A percentile compares a stretch with the other conserved stretches of the same genome.
phyloP scores from a whole-genome alignment of 2,113 vertebrate genomes.

The Ivindomyrus marchei region DNA sequence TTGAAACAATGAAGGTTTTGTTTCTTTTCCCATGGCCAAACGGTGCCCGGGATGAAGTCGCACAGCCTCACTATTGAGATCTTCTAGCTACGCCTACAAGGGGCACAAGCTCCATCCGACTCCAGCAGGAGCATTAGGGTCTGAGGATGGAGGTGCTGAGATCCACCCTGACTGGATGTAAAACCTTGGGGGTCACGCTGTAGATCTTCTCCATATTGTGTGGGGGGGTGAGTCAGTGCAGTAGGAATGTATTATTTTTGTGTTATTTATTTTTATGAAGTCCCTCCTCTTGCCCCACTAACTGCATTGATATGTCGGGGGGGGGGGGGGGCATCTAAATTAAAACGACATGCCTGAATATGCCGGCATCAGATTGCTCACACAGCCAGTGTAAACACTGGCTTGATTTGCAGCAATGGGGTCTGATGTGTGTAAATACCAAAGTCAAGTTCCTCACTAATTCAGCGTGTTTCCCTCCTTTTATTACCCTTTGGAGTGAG shows the following conservation, averaged over 20 bases:
- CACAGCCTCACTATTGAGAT: conserved; percentile 12
- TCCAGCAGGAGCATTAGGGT: neutral
- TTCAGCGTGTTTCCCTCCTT: conserved; percentile 34
- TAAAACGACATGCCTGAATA: conserved; percentile 39
- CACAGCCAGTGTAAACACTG: conserved; percentile 55
- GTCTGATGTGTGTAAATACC: conserved; percentile 59
- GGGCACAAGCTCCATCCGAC: neutral
- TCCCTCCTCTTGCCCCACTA: neutral
- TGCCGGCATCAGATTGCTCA: conserved; percentile 48
- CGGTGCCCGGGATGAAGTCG: conserved; percentile 1
- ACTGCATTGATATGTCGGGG: neutral
- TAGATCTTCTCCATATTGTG: neutral
- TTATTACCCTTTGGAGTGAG: neutral
- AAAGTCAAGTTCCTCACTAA: conserved; percentile 45
- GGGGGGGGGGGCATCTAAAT: neutral
- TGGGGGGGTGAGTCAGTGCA: neutral
- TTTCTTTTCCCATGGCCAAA: conserved; percentile 34
- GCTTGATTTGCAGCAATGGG: conserved; percentile 55
- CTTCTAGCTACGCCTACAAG: conserved; percentile 1
- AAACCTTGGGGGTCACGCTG: neutral
- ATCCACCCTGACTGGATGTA: neutral
- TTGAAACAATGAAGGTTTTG: conserved; percentile 55
- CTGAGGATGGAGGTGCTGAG: neutral
- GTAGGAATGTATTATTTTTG: neutral
- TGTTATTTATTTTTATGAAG: neutral